Evolutionary conservation across 2,888 invertebrate species (phyloP), one percentile per base, ranked within the genome.

Genomic region (Conomelus anceps): DNA sequence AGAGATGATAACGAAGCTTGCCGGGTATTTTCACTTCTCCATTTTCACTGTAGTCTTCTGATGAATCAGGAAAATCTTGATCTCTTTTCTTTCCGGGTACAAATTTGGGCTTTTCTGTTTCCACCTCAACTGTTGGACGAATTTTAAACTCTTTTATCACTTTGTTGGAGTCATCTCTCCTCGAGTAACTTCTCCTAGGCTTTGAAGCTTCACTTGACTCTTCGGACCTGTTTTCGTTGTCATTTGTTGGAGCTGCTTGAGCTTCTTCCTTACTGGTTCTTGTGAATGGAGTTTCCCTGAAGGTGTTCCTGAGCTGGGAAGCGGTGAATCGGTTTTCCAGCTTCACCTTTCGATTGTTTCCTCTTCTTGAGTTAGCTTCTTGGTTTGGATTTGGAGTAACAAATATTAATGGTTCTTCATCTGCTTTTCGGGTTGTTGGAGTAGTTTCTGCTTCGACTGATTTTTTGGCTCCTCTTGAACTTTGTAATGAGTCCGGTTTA

Each of bases 1-100:
- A 91, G 22, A 91, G 88, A 26, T 91, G 89, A 84, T 91, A 91
- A 23, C 90, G 90, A 7, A 90, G 90, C 88, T 90, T 91, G n/a
- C 86, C 86, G 9, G 86, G 86, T 23, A 86, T 29, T 9, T 29
- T 24, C 24, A 86, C 86, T 23, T 86, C 86, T 22, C 29, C 86
- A 86, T 86, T 86, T 26, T 86, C 86, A 86, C 86, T 86, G 20
- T 86, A 24, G 3, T 26, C 86, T 17, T 24, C 86, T 0, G 86
- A 22, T 20, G 86, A 86, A 23, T 86, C 86, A 24, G 24, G 22
- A n/a, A 26, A 11, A n/a, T 22, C 22, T 26, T 29, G 24, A 17
- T 22, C 23, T 20, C n/a, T 22, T 13, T 24, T 86, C 22, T 22
- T 22, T 26, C 26, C 22, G 1, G 86, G 86, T 1, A 86, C 29